Conservation (phyloP, 1,140 invertebrate species). For the Anoplophora glabripennis region DNA sequence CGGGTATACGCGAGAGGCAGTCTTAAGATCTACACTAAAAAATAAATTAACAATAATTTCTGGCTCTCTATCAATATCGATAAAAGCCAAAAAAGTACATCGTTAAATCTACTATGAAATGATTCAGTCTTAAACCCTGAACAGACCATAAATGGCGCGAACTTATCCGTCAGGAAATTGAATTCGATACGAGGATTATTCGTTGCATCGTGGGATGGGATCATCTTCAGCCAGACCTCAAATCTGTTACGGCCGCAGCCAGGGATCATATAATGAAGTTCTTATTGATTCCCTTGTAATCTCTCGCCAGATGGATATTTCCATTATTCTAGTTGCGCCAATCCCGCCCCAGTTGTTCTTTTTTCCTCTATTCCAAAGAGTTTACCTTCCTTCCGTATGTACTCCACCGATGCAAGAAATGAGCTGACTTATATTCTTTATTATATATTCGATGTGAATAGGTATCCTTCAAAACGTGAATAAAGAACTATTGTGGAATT, state of each 20-base stretch:
- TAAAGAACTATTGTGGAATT: too few relatives aligned
- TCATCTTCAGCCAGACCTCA: conserved; percentile 27
- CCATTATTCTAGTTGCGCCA: conserved; percentile 27
- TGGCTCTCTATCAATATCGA: too few relatives aligned
- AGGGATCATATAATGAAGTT: conserved; percentile 36
- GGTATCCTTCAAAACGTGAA: too few relatives aligned
- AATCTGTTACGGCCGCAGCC: conserved; percentile 33
- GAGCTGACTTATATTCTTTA: not conserved
- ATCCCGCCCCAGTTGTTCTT: conserved; percentile 7
- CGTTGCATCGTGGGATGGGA: conserved; percentile 14
- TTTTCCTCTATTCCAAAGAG: not conserved
- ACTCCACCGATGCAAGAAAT: conserved; percentile 2
- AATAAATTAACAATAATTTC: too few relatives aligned
- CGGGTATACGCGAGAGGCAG: too few relatives aligned
- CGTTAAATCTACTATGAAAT: too few relatives aligned
- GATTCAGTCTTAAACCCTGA: not conserved
- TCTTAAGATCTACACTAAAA: too few relatives aligned
- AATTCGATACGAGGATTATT: conserved; percentile 30
- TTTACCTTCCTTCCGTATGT: not conserved
- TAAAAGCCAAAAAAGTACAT: too few relatives aligned
- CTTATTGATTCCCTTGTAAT: conserved; percentile 38
- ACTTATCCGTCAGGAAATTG: conserved; percentile 31
- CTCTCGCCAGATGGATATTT: conserved; percentile 25
- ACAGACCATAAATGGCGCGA: not conserved
- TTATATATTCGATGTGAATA: too few relatives aligned